phyloP scores from a whole-genome alignment of 1,140 invertebrate genomes.

The Pogonus chalceus region DNA sequence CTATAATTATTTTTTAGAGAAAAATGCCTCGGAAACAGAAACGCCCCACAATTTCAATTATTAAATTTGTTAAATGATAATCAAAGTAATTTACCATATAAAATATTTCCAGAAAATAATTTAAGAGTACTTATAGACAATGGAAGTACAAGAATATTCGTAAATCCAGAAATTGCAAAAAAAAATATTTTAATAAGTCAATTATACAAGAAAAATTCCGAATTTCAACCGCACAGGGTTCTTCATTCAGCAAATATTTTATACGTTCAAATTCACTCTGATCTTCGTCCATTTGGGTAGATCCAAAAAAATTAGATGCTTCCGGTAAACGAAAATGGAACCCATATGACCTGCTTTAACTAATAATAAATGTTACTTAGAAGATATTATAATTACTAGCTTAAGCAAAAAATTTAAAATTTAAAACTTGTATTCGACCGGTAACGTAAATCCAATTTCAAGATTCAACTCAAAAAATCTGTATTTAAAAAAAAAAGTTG shows the following conservation, averaged over 20 bases:
- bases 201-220: not conserved
- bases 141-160: slow-evolving; percentile 11
- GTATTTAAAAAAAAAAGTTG: slow-evolving; percentile 8
- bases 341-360: too few relatives aligned
- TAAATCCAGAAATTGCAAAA: slow-evolving; percentile 11
- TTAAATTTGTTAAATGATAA: not conserved
- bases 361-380: too few relatives aligned
- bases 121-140: slow-evolving; percentile 12
- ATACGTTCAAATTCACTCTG: too few relatives aligned
- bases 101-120: slow-evolving; percentile 7
- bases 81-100: not conserved
- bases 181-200: slow-evolving; percentile 9
- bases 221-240: slow-evolving; percentile 8
- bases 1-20: not conserved
- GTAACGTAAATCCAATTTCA: too few relatives aligned
- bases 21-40: not conserved
- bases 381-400: too few relatives aligned
- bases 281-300: too few relatives aligned
- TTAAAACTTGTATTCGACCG: too few relatives aligned
- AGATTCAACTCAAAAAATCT: slow-evolving; percentile 12
- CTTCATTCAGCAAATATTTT: not conserved
- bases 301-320: too few relatives aligned
- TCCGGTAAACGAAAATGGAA: too few relatives aligned
- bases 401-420: too few relatives aligned
- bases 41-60: slow-evolving; percentile 2